Evolutionary conservation across 1,140 invertebrate species (phyloP).

Genomic region (Musca domestica): DNA sequence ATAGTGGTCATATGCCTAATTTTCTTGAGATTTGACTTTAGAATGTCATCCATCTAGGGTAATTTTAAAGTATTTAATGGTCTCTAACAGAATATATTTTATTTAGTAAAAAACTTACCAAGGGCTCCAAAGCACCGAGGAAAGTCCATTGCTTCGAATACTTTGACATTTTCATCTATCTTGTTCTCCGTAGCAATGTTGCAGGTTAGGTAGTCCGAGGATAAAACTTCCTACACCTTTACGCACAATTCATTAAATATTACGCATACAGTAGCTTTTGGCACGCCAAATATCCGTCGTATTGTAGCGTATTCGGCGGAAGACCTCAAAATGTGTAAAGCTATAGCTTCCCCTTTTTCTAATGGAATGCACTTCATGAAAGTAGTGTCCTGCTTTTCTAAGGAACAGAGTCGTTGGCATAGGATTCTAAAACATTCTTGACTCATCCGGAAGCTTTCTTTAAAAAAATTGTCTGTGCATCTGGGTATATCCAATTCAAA

Average conservation of each 20-base stretch:
- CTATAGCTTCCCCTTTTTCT: neutral
- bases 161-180: no score
- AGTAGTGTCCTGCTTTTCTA: slow-evolving; percentile 1
- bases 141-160: no score
- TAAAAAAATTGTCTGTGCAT: neutral
- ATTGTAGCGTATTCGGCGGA: slow-evolving; percentile 18
- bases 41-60: neutral
- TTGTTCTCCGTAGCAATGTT: neutral
- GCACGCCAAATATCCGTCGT: neutral
- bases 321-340: neutral
- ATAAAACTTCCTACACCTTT: slow-evolving; percentile 6
- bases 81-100: slow-evolving; percentile 5
- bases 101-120: no score
- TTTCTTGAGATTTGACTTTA: no score
- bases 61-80: slow-evolving; percentile 18
- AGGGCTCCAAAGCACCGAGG: no score
- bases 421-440: neutral
- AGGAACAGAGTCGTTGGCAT: neutral
- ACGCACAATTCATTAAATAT: neutral
- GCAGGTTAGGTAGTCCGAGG: neutral
- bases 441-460: slow-evolving; percentile 1
- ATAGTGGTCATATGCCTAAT: no score
- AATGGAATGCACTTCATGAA: neutral
- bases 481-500: neutral
- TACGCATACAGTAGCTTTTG: no score